Conservation (phyloP, 1,140 invertebrate genomes). For the Drosophila gunungcola region DNA sequence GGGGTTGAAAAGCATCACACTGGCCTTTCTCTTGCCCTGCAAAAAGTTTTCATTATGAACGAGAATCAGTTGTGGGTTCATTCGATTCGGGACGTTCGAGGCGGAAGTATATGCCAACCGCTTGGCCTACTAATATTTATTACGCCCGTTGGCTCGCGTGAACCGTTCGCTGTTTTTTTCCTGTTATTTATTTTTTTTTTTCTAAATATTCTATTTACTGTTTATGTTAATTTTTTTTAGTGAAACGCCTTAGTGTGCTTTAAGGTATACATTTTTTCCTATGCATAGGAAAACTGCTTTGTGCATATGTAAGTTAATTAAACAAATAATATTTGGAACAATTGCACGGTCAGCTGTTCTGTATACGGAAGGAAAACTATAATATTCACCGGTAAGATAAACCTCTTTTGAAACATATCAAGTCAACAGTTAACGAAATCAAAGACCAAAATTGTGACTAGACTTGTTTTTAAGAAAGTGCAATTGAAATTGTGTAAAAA, state of each 20-base stretch:
- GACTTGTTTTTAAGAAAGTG: no score
- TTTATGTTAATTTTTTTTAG: slow-evolving; percentile 2
- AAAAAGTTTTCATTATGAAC: slow-evolving; percentile 84
- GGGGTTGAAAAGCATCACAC: slow-evolving; percentile 70
- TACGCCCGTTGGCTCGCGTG: slow-evolving; percentile 4
- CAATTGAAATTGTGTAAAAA: no score
- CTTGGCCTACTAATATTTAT: slow-evolving; percentile 22
- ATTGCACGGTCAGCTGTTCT: slow-evolving; percentile 1
- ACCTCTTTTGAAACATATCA: background rate
- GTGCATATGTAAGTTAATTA: slow-evolving; percentile 6
- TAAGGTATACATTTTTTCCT: slow-evolving; percentile 1
- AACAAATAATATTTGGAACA: background rate
- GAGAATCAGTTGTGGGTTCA: slow-evolving; percentile 79
- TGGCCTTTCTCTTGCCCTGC: slow-evolving; percentile 50
- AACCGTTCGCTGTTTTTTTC: background rate
- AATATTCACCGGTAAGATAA: slow-evolving; percentile 1
- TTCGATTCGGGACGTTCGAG: slow-evolving; percentile 82
- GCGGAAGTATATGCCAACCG: slow-evolving; percentile 71
- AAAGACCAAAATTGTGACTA: no score
- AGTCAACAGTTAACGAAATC: background rate
- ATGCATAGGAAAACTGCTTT: background rate
- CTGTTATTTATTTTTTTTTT: slow-evolving; percentile 3
- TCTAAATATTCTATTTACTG: background rate
- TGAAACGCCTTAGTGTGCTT: background rate
- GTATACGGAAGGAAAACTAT: background rate